Evolutionary conservation across 2,113 vertebrate genomes (phyloP).

Genomic region (Otus sunia): DNA sequence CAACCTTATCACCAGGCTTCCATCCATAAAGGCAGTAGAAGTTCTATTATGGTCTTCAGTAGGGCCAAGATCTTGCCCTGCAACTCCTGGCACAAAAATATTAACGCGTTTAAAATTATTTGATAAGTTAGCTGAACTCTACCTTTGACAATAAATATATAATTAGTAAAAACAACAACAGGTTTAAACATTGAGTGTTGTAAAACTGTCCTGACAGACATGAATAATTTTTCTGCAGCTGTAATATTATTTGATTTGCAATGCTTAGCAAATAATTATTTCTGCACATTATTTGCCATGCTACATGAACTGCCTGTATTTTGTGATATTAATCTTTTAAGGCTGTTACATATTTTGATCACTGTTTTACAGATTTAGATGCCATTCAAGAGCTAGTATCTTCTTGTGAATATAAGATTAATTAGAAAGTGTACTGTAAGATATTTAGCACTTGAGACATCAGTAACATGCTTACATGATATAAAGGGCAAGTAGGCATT

Average conservation of each 20-base stretch:
- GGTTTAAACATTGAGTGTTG: not conserved
- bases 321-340: not conserved
- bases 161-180: not conserved
- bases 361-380: not conserved
- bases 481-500: not conserved
- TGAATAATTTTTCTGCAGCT: not conserved
- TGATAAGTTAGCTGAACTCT: not conserved
- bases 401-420: not conserved
- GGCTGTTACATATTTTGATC: not conserved
- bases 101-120: not conserved
- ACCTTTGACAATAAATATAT: not conserved
- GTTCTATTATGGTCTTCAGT: not conserved
- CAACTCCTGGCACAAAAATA: not conserved
- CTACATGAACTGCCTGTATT: not conserved
- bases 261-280: not conserved
- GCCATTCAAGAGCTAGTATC: not conserved
- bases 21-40: not conserved
- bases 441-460: not conserved
- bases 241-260: conserved; percentile 22
- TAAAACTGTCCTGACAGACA: not conserved
- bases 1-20: not conserved
- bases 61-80: not conserved
- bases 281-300: not conserved
- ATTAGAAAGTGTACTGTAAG: not conserved
- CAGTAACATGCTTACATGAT: not conserved